Evolutionary conservation across 2,797 vertebrate genomes (phyloP), one percentile per base, ranked within the genome.

Genomic region (Schizopygopsis pylzovi): DNA sequence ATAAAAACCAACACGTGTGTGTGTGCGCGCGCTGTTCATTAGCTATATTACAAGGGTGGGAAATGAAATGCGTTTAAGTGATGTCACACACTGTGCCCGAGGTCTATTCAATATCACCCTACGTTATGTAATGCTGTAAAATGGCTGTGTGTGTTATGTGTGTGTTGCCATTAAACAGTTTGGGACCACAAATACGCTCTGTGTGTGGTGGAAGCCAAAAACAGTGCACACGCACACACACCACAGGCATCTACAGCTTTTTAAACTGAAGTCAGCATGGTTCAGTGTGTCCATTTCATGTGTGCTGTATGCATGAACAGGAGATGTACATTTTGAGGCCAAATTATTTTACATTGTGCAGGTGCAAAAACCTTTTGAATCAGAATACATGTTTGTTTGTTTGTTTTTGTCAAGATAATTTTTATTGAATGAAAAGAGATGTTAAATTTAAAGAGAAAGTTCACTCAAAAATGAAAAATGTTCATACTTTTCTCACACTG

Each of bases 51-150:
- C 75, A 79, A 56, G 49, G n/a, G n/a, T 67, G 16, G 82, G 37
- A 84, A 84, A 84, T 78, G 49, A 84, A 49, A 84, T 70, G 63
- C 63, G 0, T 84, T 84, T 79, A 84, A 84, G 63, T 68, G 83
- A 84, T 84, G 83, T 79, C 83, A 84, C 75, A 84, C 16, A 39
- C 83, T 84, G 61, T 70, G 83, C 83, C 83, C n/a, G 4, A 63
- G 63, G 63, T 84, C 63, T 84, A 43, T 84, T 79, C 75, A 84
- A 70, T 84, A 84, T 84, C 75, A 33, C 63, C 73, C 63, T 49
- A 37, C n/a, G 37, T 84, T 84, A 84, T 67, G 75, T 45, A 84
- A 84, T 22, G 39, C 49, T 33, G 73, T 25, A 84, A 43, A 68
- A 79, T 84, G 83, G 6, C 63, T 78, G n/a, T 84, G 39, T 67